Conservation (phyloP, 2,888 invertebrate genomes). For the Cephus sareptanus region DNA sequence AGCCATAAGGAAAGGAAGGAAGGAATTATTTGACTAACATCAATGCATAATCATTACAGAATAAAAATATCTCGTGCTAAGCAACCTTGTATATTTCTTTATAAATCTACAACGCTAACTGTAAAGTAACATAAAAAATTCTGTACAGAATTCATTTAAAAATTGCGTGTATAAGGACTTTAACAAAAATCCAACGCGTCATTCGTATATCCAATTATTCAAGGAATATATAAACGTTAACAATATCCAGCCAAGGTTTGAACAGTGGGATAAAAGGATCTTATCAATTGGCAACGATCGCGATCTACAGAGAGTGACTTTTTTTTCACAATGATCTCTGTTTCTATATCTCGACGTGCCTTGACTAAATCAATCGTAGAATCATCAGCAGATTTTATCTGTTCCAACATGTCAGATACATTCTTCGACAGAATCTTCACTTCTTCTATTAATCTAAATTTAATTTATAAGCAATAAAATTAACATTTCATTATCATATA, state of each 20-base stretch:
- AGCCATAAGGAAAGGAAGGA: no score
- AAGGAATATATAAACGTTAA: background rate
- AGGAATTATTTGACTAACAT: background rate
- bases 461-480: background rate
- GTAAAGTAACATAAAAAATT: background rate
- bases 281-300: slow-evolving; percentile 55
- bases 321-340: slow-evolving; percentile 62
- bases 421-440: slow-evolving; percentile 50
- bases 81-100: background rate
- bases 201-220: background rate
- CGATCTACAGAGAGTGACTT: slow-evolving; percentile 62
- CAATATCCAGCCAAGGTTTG: slow-evolving; percentile 53
- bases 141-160: background rate
- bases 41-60: background rate
- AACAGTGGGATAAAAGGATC: slow-evolving; percentile 63
- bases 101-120: background rate
- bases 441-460: slow-evolving; percentile 53
- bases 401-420: slow-evolving; percentile 47
- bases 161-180: background rate
- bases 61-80: background rate
- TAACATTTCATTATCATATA: background rate
- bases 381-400: slow-evolving; percentile 57
- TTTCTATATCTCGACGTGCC: slow-evolving; percentile 54
- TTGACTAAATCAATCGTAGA: slow-evolving; percentile 49
- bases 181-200: background rate